These are phyloP conservation scores for Scelioninae gen. 1 DNA, from an alignment of 2,888 invertebrate species.

Conservation along the genomic window DNA sequence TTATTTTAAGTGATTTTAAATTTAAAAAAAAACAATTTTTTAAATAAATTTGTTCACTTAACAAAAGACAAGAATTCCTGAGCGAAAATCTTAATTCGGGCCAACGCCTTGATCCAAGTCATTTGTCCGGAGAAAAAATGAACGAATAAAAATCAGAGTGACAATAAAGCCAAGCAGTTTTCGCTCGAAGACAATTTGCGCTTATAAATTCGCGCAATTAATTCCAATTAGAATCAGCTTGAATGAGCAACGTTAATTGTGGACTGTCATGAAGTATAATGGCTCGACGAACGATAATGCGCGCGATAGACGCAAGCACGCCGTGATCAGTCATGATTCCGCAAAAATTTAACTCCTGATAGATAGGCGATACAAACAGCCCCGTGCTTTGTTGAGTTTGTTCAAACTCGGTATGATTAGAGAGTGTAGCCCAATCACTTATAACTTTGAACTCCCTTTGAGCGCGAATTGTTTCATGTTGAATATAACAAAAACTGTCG, in stretches of 20 bases:
- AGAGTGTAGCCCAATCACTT: slow-evolving; percentile 27
- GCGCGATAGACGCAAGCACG: slow-evolving; percentile 13
- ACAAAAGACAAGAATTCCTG: neutral
- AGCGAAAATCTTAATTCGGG: neutral
- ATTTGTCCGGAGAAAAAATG: slow-evolving; percentile 7
- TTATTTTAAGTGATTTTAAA: no score
- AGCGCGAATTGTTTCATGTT: slow-evolving; percentile 14
- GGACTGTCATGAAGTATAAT: slow-evolving; percentile 39
- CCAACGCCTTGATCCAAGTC: slow-evolving; percentile 3
- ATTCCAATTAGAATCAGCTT: slow-evolving; percentile 45
- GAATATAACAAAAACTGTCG: neutral
- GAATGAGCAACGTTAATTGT: slow-evolving; percentile 45
- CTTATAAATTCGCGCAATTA: slow-evolving; percentile 48
- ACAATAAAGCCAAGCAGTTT: slow-evolving; percentile 33
- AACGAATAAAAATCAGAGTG: slow-evolving; percentile 41
- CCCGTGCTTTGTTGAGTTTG: slow-evolving; percentile 36
- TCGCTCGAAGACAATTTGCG: slow-evolving; percentile 30
- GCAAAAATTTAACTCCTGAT: slow-evolving; percentile 36
- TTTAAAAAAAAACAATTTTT: no score
- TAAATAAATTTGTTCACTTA: no score
- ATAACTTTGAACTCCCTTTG: slow-evolving; percentile 27
- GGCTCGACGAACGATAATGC: slow-evolving; percentile 25
- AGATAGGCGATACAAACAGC: slow-evolving; percentile 31
- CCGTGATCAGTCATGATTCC: slow-evolving; percentile 30
- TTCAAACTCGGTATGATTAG: slow-evolving; percentile 37